These are phyloP conservation scores for Limanda limanda DNA, from an alignment of 2,113 vertebrate species.

Conservation along the genomic window DNA sequence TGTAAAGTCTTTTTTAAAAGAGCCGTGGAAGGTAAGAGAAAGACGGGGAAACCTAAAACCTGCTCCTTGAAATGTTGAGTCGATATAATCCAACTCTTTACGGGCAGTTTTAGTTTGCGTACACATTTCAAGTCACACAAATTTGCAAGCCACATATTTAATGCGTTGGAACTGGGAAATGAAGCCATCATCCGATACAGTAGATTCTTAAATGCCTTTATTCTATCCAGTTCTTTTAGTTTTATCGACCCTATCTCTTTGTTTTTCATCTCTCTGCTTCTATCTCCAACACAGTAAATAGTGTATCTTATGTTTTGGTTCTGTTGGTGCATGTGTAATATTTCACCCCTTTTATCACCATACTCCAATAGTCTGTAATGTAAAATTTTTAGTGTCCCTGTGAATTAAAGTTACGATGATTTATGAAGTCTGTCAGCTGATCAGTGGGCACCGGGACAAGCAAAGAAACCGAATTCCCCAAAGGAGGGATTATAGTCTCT, in stretches of 20 bases:
- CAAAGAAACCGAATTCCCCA: too few relatives aligned
- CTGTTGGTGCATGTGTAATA: not conserved
- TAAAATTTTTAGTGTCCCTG: not conserved
- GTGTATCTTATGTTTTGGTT: not conserved
- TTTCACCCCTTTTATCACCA: too few relatives aligned
- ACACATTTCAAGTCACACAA: not conserved
- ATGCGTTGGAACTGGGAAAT: too few relatives aligned
- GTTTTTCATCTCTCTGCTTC: not conserved
- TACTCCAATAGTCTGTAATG: too few relatives aligned
- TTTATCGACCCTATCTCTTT: not conserved
- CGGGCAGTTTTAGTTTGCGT: not conserved
- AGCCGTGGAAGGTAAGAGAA: constrained; percentile 93
- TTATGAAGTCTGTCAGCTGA: not conserved
- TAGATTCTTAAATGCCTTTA: not conserved
- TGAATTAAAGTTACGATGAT: not conserved
- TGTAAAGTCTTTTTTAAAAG: constrained; percentile 99
- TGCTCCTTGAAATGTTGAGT: not conserved
- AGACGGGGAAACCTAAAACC: not conserved
- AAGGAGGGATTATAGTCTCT: not conserved
- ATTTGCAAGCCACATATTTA: too few relatives aligned
- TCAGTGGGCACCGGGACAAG: not conserved
- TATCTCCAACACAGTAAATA: not conserved
- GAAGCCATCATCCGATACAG: too few relatives aligned
- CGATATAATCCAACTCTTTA: not conserved
- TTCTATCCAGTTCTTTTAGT: not conserved